These are phyloP conservation scores for Eupithecia abbreviata DNA, from an alignment of 2,888 invertebrate species.

Conservation along the genomic window DNA sequence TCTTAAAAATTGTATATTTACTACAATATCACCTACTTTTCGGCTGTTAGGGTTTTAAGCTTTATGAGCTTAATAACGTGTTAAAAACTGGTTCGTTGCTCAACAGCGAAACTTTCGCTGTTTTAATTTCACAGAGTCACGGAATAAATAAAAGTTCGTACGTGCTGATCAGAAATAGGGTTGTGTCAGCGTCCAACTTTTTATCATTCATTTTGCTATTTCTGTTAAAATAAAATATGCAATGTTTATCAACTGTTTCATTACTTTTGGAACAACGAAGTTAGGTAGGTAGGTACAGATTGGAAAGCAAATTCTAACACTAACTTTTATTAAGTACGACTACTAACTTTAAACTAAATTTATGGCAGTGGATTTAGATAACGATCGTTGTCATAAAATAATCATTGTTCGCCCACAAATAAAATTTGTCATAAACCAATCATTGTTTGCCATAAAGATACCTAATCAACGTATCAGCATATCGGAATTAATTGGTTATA, in stretches of 20 bases:
- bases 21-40: no score
- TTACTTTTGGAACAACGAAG: not conserved
- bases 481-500: not conserved
- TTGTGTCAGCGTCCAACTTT: not conserved
- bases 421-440: not conserved
- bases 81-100: conserved; percentile 7
- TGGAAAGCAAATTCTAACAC: not conserved
- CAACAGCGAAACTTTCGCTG: conserved; percentile 5
- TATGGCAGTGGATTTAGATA: not conserved
- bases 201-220: not conserved
- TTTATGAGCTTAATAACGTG: not conserved
- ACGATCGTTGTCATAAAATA: not conserved
- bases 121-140: conserved; percentile 24
- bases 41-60: no score
- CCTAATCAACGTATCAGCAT: not conserved
- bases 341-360: not conserved
- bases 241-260: not conserved
- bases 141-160: conserved; percentile 11
- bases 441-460: not conserved
- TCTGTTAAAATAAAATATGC: not conserved
- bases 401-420: not conserved
- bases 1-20: no score
- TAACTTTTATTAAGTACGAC: no score
- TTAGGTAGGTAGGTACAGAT: not conserved
- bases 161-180: not conserved